Evolutionary conservation across 2,113 vertebrate species (phyloP).

Genomic region (Onychorhynchus coronatus): DNA sequence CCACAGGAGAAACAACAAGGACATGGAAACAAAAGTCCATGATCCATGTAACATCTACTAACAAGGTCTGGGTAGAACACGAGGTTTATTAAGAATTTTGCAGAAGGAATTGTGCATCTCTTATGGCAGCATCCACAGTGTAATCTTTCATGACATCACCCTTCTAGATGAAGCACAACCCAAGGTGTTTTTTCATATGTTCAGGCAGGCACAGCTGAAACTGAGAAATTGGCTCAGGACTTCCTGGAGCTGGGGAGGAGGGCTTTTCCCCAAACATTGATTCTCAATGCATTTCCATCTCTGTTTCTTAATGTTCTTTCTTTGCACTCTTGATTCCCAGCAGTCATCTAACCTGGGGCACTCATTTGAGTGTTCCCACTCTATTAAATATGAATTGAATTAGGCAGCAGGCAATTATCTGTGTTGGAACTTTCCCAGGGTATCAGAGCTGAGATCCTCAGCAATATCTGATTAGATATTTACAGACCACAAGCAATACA

Average conservation of each 20-base stretch:
- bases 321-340: slow-evolving; percentile 7
- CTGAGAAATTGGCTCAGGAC: neutral
- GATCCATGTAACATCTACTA: neutral
- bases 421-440: slow-evolving; percentile 48
- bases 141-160: neutral
- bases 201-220: neutral
- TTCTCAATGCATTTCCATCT: neutral
- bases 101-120: neutral
- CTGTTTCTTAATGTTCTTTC: neutral
- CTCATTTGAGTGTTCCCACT: neutral
- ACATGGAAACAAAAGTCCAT: fast-evolving
- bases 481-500: neutral
- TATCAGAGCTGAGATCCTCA: slow-evolving; percentile 16
- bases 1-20: neutral
- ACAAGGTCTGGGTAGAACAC: neutral
- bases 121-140: neutral
- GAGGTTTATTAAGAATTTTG: neutral
- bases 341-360: neutral
- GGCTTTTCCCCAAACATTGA: neutral
- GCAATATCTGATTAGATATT: neutral
- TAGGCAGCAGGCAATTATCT: slow-evolving; percentile 36
- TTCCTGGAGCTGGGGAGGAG: neutral
- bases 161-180: neutral
- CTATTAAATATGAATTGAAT: slow-evolving; percentile 8
- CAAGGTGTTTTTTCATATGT: neutral